These are phyloP conservation scores for Presbytis comata DNA, from an alignment of 2,797 vertebrate species.

Conservation along the genomic window DNA sequence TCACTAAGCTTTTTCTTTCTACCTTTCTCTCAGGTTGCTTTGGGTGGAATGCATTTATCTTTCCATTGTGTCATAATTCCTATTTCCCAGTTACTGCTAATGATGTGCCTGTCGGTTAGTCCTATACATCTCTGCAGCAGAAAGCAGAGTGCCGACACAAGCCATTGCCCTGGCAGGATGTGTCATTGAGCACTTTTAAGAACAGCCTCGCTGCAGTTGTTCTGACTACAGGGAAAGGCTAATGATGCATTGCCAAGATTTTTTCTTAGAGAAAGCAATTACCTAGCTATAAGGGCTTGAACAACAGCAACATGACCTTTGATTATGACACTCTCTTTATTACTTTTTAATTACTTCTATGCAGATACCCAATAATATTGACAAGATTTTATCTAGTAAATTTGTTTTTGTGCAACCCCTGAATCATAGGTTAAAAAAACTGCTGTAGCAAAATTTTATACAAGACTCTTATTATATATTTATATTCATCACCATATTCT, in stretches of 20 bases:
- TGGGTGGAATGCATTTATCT: constrained; percentile 31
- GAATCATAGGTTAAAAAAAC: background rate
- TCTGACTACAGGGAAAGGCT: constrained; percentile 40
- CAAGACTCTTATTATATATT: background rate
- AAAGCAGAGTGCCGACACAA: background rate
- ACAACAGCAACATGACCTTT: constrained; percentile 17
- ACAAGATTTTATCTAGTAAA: background rate
- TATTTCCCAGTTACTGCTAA: constrained; percentile 23
- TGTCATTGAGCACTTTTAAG: constrained; percentile 7
- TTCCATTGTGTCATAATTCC: background rate
- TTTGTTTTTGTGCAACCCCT: background rate
- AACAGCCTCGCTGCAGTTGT: background rate
- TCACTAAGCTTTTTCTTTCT: background rate
- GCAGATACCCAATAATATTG: background rate
- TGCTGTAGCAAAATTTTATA: background rate
- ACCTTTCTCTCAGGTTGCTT: background rate
- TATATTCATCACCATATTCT: background rate
- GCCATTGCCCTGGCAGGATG: background rate
- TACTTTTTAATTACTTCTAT: constrained; percentile 21
- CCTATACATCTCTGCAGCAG: background rate
- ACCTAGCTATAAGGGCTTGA: background rate
- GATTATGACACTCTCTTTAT: constrained; percentile 13
- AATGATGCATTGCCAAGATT: constrained; percentile 48
- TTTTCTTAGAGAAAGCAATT: constrained; percentile 55
- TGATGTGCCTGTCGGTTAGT: background rate